These are phyloP conservation scores for Hyles vespertilio DNA, from an alignment of 1,140 invertebrate genomes.

Conservation along the genomic window DNA sequence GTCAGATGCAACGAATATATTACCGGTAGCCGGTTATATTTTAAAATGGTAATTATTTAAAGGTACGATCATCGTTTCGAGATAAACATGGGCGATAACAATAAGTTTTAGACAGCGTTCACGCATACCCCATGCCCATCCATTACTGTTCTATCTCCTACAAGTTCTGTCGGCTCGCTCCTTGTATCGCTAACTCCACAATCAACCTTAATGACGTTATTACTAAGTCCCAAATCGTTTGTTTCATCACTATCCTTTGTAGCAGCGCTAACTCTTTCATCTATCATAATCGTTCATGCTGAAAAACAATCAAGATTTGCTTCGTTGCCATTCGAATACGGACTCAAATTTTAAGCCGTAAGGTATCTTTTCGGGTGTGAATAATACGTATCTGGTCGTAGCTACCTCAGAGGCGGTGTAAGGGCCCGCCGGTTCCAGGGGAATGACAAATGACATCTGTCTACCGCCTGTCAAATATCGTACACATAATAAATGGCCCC, in stretches of 20 bases:
- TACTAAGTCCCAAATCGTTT: slow-evolving; percentile 37
- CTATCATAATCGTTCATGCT: slow-evolving; percentile 76
- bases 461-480: slow-evolving; percentile 77
- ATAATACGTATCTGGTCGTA: slow-evolving; percentile 56
- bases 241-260: slow-evolving; percentile 38
- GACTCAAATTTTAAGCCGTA: slow-evolving; percentile 18
- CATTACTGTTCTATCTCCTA: slow-evolving; percentile 74
- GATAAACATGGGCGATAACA: slow-evolving; percentile 72
- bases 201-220: slow-evolving; percentile 32
- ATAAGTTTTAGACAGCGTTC: slow-evolving; percentile 70
- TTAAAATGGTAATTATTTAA: slow-evolving; percentile 73
- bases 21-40: slow-evolving; percentile 62
- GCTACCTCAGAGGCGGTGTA: slow-evolving; percentile 70
- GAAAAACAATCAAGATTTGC: slow-evolving; percentile 75
- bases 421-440: slow-evolving; percentile 68
- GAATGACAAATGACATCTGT: slow-evolving; percentile 78
- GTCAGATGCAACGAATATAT: slow-evolving; percentile 72
- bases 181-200: slow-evolving; percentile 20
- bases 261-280: slow-evolving; percentile 75
- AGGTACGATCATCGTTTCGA: slow-evolving; percentile 61
- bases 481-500: slow-evolving; percentile 77
- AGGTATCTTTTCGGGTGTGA: too few relatives aligned
- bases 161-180: slow-evolving; percentile 61
- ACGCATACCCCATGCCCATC: slow-evolving; percentile 72
- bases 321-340: slow-evolving; percentile 35